Base-by-base conservation (phyloP, 2,888 invertebrate genomes). In the Morpho deidamia region DNA sequence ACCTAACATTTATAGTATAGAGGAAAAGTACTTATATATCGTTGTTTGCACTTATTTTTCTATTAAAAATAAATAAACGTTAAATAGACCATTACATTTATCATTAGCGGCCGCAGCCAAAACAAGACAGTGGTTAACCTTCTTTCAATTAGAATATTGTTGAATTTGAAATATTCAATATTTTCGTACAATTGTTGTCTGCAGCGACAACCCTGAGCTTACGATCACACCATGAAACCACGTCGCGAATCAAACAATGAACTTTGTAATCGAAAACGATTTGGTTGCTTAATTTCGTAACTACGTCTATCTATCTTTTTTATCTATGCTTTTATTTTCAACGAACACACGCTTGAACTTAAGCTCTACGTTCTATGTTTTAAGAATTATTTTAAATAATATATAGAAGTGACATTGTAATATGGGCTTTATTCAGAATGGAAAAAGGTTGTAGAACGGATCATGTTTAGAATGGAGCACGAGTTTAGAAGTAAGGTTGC, bases 271-370 rank as follows among this genome's bases (percentile, higher is more conserved):
- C 81, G 74, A 81, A 79, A 81, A 80, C 77, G 74, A 83, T 84
- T 85, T 81, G 75, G 78, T 82, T 81, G 76, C 79, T 78, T 81
- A 81, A 87, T 86, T 85, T 85, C 78, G 77, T 81, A 83, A 85
- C 83, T 76, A 72, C 68, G 64, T 74, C 72, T 80, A 83, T 85
- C 80, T 75, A 63, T 70, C 61, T 72, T 81, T 80, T 84, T 81
- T 80, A 83, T 85, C 85, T 79, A 68, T 67, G 77, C 74, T 81
- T 81, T 84, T 85, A 82, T 81, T 85, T 81, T 83, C 72, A 75
- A 81, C 80, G 80, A 78, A 80, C 70, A 71, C 77, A 70, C 70
- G 65, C 62, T 72, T 70, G 56, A 77, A 76, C 78, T 71, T 78
- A 76, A 76, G 75, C 78, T 76, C 66, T 75, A 76, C 70, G 66